Evolutionary conservation across 2,113 vertebrate species (phyloP).

Genomic region (Benthochromis sp.): DNA sequence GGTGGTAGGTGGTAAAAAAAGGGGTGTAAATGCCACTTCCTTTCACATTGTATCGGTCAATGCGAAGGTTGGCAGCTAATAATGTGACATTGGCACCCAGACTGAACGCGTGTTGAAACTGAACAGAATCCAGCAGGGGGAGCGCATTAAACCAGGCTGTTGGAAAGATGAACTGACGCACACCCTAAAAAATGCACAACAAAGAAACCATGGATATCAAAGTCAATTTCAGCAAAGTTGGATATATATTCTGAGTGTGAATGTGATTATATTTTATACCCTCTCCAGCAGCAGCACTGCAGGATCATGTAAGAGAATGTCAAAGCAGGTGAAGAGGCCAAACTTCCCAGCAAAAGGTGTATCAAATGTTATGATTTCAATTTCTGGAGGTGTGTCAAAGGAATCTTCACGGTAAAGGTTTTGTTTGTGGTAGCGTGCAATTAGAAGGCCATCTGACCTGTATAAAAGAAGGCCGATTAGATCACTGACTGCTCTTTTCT

Average conservation of each 20-base stretch:
- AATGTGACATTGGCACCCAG: slow-evolving; percentile 76
- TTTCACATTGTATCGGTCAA: slow-evolving; percentile 78
- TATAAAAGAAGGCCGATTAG: background rate
- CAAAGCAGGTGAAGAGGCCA: slow-evolving; percentile 89
- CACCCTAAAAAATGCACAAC: slow-evolving; percentile 8
- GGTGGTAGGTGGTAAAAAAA: slow-evolving; percentile 74
- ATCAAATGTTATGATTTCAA: slow-evolving; percentile 74
- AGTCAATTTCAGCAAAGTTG: background rate
- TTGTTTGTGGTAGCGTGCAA: slow-evolving; percentile 84
- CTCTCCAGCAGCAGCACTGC: slow-evolving; percentile 70
- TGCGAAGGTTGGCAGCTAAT: slow-evolving; percentile 83
- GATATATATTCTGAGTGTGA: rapidly evolving
- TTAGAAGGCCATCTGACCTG: slow-evolving; percentile 71
- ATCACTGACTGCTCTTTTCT: no score
- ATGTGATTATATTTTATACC: slow-evolving; percentile 5
- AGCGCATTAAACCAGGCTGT: slow-evolving; percentile 96
- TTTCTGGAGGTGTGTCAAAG: slow-evolving; percentile 70
- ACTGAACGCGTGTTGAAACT: slow-evolving; percentile 86
- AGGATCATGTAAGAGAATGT: slow-evolving; percentile 86
- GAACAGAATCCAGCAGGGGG: slow-evolving; percentile 80
- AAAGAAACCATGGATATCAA: background rate
- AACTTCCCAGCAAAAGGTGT: slow-evolving; percentile 90
- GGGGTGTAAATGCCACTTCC: slow-evolving; percentile 91
- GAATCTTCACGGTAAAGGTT: slow-evolving; percentile 86
- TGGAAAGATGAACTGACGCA: slow-evolving; percentile 83